Conservation (phyloP, 1,140 invertebrate genomes). For the Hirudo medicinalis region DNA sequence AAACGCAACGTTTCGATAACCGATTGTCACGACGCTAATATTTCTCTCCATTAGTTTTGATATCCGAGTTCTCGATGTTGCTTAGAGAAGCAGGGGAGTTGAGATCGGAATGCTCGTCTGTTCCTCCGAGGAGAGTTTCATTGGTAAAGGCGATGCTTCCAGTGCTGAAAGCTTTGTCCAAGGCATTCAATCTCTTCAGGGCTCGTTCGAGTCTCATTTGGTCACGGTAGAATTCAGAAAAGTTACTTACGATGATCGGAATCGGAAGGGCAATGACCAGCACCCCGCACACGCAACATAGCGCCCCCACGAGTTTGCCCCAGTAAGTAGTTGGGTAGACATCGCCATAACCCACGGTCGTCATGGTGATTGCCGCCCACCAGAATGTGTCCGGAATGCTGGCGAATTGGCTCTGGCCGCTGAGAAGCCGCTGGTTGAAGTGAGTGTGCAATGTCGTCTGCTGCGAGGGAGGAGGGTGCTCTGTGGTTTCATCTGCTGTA, state of each 20-base stretch:
- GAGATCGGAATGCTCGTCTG: background rate
- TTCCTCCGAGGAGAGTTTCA: background rate
- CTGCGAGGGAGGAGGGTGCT: background rate
- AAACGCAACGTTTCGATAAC: background rate
- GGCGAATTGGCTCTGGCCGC: conserved; percentile 28
- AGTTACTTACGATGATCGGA: conserved; percentile 47
- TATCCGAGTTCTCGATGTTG: background rate
- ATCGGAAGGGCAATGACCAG: conserved; percentile 99
- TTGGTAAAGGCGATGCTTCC: conserved; percentile 49
- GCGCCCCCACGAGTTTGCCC: conserved; percentile 40
- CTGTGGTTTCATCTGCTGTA: background rate
- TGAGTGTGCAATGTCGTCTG: background rate
- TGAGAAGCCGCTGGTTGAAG: background rate
- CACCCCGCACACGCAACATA: conserved; percentile 96
- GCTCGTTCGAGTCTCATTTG: conserved; percentile 98
- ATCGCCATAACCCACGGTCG: conserved; percentile 78
- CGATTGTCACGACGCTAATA: background rate
- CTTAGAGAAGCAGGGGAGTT: background rate
- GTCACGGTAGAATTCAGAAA: conserved; percentile 93
- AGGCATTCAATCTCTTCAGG: conserved; percentile 78
- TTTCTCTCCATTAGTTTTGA: background rate
- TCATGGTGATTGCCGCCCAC: conserved; percentile 93
- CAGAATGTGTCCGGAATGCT: conserved; percentile 39
- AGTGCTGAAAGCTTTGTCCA: conserved; percentile 75
- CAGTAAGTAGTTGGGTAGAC: conserved; percentile 35